Base-by-base conservation (phyloP, 2,888 invertebrate genomes). In the Cantharis rustica region DNA sequence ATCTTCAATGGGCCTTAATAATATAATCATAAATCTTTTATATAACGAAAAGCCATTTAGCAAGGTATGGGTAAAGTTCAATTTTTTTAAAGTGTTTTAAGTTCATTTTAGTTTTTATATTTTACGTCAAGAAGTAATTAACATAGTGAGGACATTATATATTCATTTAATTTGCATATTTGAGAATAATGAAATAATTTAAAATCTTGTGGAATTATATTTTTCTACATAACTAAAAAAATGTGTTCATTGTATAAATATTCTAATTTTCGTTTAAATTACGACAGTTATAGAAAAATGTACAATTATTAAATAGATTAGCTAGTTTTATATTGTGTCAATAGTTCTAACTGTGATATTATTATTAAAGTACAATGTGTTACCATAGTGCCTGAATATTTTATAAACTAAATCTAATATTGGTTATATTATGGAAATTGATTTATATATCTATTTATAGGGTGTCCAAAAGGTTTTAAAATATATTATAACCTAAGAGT, bases 261-360 rank as follows among this genome's bases (percentile, higher is more conserved):
- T n/a, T 47, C 9, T 47, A 47, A 47, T 47, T 5, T 47, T 47
- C 2, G n/a, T 47, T n/a, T 47, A 47, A n/a, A 31, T 7, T 47
- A 47, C 9, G 9, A 47, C 47, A 47, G 1, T 31, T 47, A 13
- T 47, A n/a, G 47, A 47, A n/a, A 63, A 23, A 72, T 64, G 66
- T 72, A 61, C 64, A 66, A 66, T 20, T 20, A 13, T 66, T 72
- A 47, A 47, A 47, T 47, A 47, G n/a, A n/a, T n/a, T n/a, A 47
- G n/a, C 1, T 47, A 47, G n/a, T 68, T 31, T 16, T 10, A 15
- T 20, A 72, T 15, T 70, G 13, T 75, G 75, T 75, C 70, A 75
- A 26, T 66, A 75, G 70, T 64, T 75, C 31, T 3, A 27, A 71
- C 75, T 75, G 75, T 75, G 75, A 75, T 75, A 75, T 61, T 31